Conservation (phyloP, 2,113 vertebrate genomes). For the Caloenas nicobarica region DNA sequence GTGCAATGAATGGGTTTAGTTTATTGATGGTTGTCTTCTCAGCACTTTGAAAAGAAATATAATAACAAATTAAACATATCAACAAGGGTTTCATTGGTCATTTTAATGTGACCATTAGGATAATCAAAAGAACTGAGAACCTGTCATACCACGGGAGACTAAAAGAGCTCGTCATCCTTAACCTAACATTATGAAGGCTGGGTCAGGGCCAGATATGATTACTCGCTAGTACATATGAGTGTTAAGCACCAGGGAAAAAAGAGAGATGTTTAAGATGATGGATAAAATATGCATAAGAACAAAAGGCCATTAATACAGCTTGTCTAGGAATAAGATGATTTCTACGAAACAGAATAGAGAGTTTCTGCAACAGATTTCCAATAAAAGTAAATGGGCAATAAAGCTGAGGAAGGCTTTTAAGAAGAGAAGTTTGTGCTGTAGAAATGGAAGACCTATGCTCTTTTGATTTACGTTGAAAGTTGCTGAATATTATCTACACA, state of each 20-base stretch:
- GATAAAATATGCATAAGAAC: neutral
- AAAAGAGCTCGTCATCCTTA: neutral
- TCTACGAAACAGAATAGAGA: neutral
- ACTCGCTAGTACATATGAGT: neutral
- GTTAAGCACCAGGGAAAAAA: neutral
- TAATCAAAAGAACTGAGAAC: neutral
- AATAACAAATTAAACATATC: neutral
- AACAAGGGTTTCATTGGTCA: neutral
- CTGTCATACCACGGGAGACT: neutral
- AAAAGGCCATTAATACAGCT: neutral
- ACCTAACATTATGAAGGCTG: neutral
- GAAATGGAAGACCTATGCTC: neutral
- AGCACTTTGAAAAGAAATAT: neutral
- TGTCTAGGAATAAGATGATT: neutral
- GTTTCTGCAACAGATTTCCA: neutral
- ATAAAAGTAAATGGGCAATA: neutral
- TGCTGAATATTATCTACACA: neutral
- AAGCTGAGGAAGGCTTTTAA: neutral
- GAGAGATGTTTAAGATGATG: neutral
- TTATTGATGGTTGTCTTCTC: neutral
- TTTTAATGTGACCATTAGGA: neutral
- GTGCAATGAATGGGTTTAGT: neutral
- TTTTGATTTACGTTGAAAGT: neutral
- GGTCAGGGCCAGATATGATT: neutral
- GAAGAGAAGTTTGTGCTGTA: neutral